These are phyloP conservation scores for Nansenia antarctica DNA, from an alignment of 2,113 vertebrate genomes.

Conservation along the genomic window DNA sequence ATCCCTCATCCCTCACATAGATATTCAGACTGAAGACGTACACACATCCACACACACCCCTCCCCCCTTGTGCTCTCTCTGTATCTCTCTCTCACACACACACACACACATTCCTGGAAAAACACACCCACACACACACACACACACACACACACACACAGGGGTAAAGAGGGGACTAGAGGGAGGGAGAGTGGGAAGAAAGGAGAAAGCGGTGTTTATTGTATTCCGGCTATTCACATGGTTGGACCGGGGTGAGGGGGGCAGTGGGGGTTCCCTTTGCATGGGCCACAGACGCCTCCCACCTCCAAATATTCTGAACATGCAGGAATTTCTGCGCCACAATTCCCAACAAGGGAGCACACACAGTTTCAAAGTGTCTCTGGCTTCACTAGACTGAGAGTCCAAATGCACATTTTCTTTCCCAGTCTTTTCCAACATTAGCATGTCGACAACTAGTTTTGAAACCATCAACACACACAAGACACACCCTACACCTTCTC, in stretches of 20 bases:
- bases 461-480: slow-evolving; percentile 51
- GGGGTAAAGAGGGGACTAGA: slow-evolving; percentile 36
- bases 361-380: slow-evolving; percentile 30
- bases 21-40: no score
- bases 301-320: slow-evolving; percentile 73
- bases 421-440: slow-evolving; percentile 29
- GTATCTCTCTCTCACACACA: slow-evolving; percentile 31
- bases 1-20: no score
- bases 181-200: slow-evolving; percentile 49
- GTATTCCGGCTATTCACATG: slow-evolving; percentile 92
- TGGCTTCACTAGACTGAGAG: slow-evolving; percentile 1
- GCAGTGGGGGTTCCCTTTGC: slow-evolving; percentile 81
- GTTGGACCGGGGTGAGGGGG: slow-evolving; percentile 75
- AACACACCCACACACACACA: slow-evolving; percentile 41
- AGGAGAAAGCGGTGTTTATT: slow-evolving; percentile 89
- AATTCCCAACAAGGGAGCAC: slow-evolving; percentile 61
- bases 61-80: slow-evolving; percentile 21
- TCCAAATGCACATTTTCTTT: slow-evolving; percentile 27
- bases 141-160: slow-evolving; percentile 30
- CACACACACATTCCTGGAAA: slow-evolving; percentile 32
- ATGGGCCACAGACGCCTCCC: slow-evolving; percentile 74
- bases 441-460: slow-evolving; percentile 37
- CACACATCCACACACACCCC: slow-evolving; percentile 10
- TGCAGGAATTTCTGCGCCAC: slow-evolving; percentile 71
- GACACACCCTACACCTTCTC: slow-evolving; percentile 35